Base-by-base conservation (phyloP, 2,797 vertebrate species). In the Diceros bicornis region DNA sequence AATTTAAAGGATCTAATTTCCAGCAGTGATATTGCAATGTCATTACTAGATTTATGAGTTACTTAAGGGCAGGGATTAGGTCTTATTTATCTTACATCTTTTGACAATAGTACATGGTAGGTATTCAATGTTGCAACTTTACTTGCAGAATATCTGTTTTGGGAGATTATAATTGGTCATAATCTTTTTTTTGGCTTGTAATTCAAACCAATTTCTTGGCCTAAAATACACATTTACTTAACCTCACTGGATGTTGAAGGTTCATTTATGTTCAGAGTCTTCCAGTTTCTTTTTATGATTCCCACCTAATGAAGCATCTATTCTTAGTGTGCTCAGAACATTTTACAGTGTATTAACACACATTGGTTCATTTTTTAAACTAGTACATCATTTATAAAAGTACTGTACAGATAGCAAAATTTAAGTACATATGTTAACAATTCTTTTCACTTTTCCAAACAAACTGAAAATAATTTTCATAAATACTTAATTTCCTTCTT, bases 391-490 rank as follows among this genome's bases (percentile, higher is more conserved):
- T 94, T 96, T 89, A 72, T 78, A 88, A 84, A 11, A 72, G 20
- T 4, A 72, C 32, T 72, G 6, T 32, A 41, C 21, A 86, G 92
- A 84, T 16, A 90, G 74, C 11, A 93, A 32, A 50, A 92, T n/a
- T 94, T 90, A 88, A 91, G 17, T 47, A 25, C 4, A 71, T 29
- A 32, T 34, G 91, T 59, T 88, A 95, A 69, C 62, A 66, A 75
- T 72, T 87, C 66, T 75, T 93, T 97, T 88, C 25, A 52, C 32
- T 87, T 94, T 92, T 37, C 37, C 23, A 72, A 95, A 37, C 25
- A 72, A 93, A 47, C 25, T 84, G 17, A 72, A 96, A 96, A 87
- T 85, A 59, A 89, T 69, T 96, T 96, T 25, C 44, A 91, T 59
- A 37, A 92, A 59, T 23, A 77, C 29, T 97, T 91, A 94, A 94